A percentile compares a stretch with the other conserved stretches of the same genome.
These are phyloP conservation scores for Bos taurus DNA, from an alignment of 2,113 vertebrate species.

Conservation along the genomic window DNA sequence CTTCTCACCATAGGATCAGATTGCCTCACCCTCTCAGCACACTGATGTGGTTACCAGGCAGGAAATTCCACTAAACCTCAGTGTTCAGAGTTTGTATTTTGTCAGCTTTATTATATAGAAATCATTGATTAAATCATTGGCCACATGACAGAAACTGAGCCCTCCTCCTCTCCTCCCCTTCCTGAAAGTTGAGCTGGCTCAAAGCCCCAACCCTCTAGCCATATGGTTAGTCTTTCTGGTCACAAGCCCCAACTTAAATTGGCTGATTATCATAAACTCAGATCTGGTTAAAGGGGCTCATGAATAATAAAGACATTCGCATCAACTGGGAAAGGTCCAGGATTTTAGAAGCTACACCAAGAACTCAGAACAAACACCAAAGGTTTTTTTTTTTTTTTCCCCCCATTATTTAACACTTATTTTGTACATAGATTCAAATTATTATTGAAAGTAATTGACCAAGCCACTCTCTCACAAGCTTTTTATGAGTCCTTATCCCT, in stretches of 20 bases:
- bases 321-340: background rate
- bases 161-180: fast-evolving
- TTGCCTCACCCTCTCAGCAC: background rate
- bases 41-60: background rate
- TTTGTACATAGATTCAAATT: background rate
- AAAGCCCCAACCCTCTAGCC: background rate
- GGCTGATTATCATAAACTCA: background rate
- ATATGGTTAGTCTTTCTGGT: background rate
- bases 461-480: background rate
- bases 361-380: background rate
- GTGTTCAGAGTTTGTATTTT: background rate
- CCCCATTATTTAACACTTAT: background rate
- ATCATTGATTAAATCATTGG: background rate
- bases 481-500: background rate
- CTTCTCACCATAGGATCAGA: fast-evolving
- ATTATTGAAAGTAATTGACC: background rate
- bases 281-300: background rate
- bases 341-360: background rate
- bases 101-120: background rate
- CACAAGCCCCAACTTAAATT: background rate
- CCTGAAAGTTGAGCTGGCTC: background rate
- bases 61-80: background rate
- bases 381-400: fast-evolving
- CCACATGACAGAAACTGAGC: background rate
- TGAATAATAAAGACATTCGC: background rate